Evolutionary conservation across 2,797 vertebrate genomes (phyloP).

Genomic region (Varecia variegata): DNA sequence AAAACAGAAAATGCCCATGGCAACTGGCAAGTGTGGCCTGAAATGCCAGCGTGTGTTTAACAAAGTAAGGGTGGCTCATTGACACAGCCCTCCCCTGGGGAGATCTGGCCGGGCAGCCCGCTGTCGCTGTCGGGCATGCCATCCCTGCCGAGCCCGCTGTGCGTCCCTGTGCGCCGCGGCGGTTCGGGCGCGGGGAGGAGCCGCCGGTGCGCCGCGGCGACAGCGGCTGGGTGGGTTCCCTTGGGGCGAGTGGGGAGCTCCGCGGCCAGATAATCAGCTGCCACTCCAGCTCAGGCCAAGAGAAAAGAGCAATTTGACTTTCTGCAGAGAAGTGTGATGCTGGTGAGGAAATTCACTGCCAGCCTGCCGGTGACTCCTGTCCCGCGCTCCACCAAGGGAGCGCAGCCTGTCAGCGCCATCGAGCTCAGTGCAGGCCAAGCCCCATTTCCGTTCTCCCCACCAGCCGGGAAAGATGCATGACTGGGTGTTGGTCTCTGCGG

Average conservation of each 20-base stretch:
- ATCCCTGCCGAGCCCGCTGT: accelerated
- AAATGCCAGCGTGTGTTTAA: not conserved
- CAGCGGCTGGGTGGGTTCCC: not conserved
- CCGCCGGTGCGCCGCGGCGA: accelerated
- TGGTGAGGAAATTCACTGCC: not conserved
- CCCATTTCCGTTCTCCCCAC: not conserved
- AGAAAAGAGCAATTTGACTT: not conserved
- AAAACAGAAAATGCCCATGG: slow-evolving; percentile 36
- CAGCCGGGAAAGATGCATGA: not conserved
- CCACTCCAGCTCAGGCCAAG: not conserved
- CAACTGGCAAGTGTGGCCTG: not conserved
- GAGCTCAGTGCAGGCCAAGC: not conserved
- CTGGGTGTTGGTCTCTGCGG: not conserved
- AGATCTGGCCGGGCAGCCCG: not conserved
- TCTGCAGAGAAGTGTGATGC: not conserved
- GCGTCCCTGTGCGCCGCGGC: too few relatives aligned
- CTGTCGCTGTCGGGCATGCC: not conserved
- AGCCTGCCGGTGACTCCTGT: not conserved
- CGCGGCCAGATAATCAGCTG: accelerated
- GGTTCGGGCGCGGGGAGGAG: not conserved
- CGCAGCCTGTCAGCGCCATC: not conserved
- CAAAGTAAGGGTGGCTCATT: not conserved
- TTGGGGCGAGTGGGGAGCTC: not conserved
- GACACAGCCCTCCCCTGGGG: not conserved
- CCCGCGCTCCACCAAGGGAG: too few relatives aligned